Evolutionary conservation across 2,797 vertebrate genomes (phyloP).

Genomic region (Poeciliopsis turneri): DNA sequence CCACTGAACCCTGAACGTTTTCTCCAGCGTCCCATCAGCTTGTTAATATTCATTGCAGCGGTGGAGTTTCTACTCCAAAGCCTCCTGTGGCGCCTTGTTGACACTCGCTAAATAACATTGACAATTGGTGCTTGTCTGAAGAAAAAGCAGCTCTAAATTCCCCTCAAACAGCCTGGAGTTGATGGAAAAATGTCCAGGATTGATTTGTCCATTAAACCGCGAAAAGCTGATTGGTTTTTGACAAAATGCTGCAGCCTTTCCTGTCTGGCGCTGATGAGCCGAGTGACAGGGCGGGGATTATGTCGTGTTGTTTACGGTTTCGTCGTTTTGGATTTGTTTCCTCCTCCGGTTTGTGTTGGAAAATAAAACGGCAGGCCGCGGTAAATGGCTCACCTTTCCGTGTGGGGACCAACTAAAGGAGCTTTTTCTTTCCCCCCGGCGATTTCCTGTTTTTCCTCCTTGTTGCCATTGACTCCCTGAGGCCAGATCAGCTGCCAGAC

Average conservation of each 20-base stretch:
- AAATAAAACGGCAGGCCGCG: slow-evolving; percentile 18
- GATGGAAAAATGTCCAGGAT: slow-evolving; percentile 18
- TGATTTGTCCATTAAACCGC: background rate
- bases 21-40: slow-evolving; percentile 13
- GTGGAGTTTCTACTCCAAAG: background rate
- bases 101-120: slow-evolving; percentile 16
- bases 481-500: slow-evolving; percentile 40
- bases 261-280: slow-evolving; percentile 2
- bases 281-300: background rate
- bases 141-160: background rate
- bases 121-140: background rate
- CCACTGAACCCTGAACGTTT: background rate
- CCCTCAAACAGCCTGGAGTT: slow-evolving; percentile 16
- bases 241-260: slow-evolving; percentile 7
- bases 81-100: slow-evolving; percentile 7
- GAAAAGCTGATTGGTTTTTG: slow-evolving; percentile 43
- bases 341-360: slow-evolving; percentile 27
- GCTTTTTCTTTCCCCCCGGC: slow-evolving; percentile 24
- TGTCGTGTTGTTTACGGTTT: background rate
- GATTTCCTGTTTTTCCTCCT: slow-evolving; percentile 29
- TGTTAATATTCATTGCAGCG: slow-evolving; percentile 9
- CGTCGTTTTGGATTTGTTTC: background rate
- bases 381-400: slow-evolving; percentile 11
- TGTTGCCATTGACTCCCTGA: slow-evolving; percentile 9
- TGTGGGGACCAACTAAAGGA: slow-evolving; percentile 5